phyloP scores from a whole-genome alignment of 2,888 invertebrate genomes.

The Mythimna vitellina region DNA sequence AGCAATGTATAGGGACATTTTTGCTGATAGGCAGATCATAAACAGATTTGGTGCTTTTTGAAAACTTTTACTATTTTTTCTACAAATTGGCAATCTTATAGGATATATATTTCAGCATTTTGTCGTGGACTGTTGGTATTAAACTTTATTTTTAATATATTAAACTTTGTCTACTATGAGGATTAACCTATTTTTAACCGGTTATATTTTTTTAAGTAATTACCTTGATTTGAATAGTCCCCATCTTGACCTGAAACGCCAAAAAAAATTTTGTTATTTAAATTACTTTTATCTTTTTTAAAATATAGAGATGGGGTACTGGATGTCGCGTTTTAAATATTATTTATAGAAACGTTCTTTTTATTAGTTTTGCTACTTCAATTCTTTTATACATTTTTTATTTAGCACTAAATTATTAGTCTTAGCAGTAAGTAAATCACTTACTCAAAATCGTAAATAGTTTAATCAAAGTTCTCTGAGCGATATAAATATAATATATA shows the following conservation, averaged over 20 bases:
- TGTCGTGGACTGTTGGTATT: background rate
- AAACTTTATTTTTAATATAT: too few species aligned
- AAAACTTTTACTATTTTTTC: background rate
- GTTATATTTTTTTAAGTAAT: slow-evolving; percentile 11
- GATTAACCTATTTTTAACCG: background rate
- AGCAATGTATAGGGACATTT: background rate
- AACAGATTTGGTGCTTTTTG: background rate
- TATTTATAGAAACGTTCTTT: too few species aligned
- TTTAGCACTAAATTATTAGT: too few species aligned
- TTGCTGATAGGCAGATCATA: background rate
- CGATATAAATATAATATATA: too few species aligned
- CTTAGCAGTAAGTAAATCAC: too few species aligned
- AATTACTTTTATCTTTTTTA: background rate
- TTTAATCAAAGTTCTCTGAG: too few species aligned
- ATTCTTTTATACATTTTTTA: too few species aligned
- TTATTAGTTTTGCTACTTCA: too few species aligned
- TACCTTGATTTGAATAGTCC: slow-evolving; percentile 85
- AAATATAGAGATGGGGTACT: background rate
- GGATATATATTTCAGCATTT: background rate
- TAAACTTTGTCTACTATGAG: background rate
- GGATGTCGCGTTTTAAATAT: background rate
- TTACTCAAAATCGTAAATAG: too few species aligned
- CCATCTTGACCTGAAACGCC: slow-evolving; percentile 83
- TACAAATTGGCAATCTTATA: background rate
- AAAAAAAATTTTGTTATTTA: background rate